These are phyloP conservation scores for cattle (Bos taurus) DNA, from an alignment of 2,113 vertebrate genomes.

Conservation along the genomic window ARS-UCD2.0 NC_037338.1:91169501-91170000, in stretches of 20 bases:
- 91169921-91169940: too few species aligned
- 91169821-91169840: not conserved
- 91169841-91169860: not conserved
- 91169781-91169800: not conserved
- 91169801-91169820: not conserved
- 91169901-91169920: rapidly evolving
- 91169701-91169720: not conserved
- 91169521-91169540: not conserved
- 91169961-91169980: rapidly evolving
- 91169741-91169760: not conserved
- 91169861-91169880: not conserved
- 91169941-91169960: rapidly evolving
- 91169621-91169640: not conserved
- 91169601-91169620: not conserved
- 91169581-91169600: too few species aligned
- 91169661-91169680: not conserved
- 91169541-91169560: not conserved
- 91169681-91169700: not conserved
- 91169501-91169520: not conserved
- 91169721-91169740: not conserved
- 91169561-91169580: not conserved
- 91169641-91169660: not conserved
- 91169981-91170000: not conserved
- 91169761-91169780: not conserved
- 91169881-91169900: too few species aligned